Conservation (phyloP, 1,140 invertebrate species). For the Orchesella cincta region DNA sequence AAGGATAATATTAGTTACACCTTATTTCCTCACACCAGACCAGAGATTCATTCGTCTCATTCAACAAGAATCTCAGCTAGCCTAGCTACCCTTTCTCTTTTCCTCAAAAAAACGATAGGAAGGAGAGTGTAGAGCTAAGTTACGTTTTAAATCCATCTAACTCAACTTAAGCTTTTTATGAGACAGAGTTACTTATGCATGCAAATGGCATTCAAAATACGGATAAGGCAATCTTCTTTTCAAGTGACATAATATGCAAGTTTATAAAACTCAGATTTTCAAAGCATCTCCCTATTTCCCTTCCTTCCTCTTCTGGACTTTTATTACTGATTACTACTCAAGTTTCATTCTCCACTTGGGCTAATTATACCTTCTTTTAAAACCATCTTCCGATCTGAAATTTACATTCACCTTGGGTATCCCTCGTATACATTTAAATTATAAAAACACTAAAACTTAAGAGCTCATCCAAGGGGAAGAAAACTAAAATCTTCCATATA, state of each 20-base stretch:
- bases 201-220: slow-evolving; percentile 27
- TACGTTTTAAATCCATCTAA: slow-evolving; percentile 24
- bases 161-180: slow-evolving; percentile 40
- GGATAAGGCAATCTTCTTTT: slow-evolving; percentile 23
- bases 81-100: too few species aligned
- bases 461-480: slow-evolving; percentile 3
- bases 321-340: not conserved
- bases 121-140: too few species aligned
- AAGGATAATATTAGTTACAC: slow-evolving; percentile 12
- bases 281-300: not conserved
- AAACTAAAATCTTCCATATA: not conserved
- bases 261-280: slow-evolving; percentile 22
- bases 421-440: not conserved
- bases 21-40: slow-evolving; percentile 24
- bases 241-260: not conserved
- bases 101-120: not conserved
- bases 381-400: slow-evolving; percentile 1
- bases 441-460: not conserved
- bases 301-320: not conserved
- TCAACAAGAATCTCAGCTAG: not conserved
- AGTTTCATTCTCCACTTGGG: not conserved
- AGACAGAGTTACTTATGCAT: slow-evolving; percentile 33
- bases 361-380: slow-evolving; percentile 8
- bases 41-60: not conserved
- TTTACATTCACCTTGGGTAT: slow-evolving; percentile 13